Conservation (phyloP, 2,888 invertebrate genomes). For the Aromia moschata region DNA sequence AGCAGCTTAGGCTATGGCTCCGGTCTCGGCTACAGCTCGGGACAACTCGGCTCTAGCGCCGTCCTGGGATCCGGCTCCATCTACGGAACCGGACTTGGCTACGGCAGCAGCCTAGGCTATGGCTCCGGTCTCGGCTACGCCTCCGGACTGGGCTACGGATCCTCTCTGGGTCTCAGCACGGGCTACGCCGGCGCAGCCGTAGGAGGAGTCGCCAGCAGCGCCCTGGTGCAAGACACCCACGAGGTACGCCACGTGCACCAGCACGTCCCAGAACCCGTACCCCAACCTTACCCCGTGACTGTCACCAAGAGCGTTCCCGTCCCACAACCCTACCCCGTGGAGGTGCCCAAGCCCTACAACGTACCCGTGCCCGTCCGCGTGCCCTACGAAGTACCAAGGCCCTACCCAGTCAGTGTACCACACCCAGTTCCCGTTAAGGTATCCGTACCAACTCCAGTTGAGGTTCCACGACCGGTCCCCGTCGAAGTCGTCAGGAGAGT, state of each 20-base stretch:
- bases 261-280: constrained; percentile 45
- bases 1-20: background rate
- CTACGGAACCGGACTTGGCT: constrained; percentile 7
- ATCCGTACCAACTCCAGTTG: constrained; percentile 46
- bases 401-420: constrained; percentile 47
- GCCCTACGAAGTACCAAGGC: constrained; percentile 51
- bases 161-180: background rate
- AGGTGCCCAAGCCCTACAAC: constrained; percentile 41
- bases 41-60: background rate
- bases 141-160: background rate
- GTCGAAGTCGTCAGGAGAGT: constrained; percentile 47
- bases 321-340: constrained; percentile 50
- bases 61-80: background rate
- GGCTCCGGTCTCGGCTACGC: constrained; percentile 4
- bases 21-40: constrained; percentile 1
- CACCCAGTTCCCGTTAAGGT: constrained; percentile 47
- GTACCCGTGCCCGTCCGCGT: constrained; percentile 47
- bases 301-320: constrained; percentile 46
- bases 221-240: constrained; percentile 33
- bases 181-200: constrained; percentile 4
- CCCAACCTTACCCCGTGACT: constrained; percentile 40
- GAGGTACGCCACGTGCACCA: constrained; percentile 36
- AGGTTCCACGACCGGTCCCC: constrained; percentile 54
- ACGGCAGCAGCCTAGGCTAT: constrained; percentile 1
- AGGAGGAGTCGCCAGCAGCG: constrained; percentile 5